Percentiles rank a stretch among this genome's conserved stretches.
phyloP scores from a whole-genome alignment of 2,888 invertebrate genomes.

The Microplitis manilae region DNA sequence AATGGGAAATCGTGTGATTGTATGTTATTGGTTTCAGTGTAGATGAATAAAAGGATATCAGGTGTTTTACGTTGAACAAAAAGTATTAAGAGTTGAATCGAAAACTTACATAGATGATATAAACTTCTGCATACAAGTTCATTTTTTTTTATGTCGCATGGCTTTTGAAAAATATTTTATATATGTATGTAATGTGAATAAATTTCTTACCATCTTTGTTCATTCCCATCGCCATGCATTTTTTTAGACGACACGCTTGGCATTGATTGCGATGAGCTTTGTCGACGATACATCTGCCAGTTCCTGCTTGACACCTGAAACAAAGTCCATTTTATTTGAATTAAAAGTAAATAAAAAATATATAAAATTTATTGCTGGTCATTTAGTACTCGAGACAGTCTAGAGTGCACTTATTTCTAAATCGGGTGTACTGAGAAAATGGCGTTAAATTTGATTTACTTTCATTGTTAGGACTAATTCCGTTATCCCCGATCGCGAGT shows the following conservation, averaged over 20 bases:
- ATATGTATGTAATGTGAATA: no score
- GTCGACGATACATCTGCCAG: slow-evolving; percentile 97
- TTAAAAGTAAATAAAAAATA: neutral
- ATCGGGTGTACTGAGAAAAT: slow-evolving; percentile 57
- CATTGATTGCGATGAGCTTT: slow-evolving; percentile 99
- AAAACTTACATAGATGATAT: slow-evolving; percentile 45
- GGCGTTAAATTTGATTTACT: slow-evolving; percentile 69
- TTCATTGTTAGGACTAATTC: slow-evolving; percentile 67
- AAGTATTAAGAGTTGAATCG: slow-evolving; percentile 66
- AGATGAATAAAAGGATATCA: slow-evolving; percentile 40
- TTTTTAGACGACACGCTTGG: slow-evolving; percentile 98
- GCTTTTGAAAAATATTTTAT: slow-evolving; percentile 33
- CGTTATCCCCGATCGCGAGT: slow-evolving; percentile 62
- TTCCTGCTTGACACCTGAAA: slow-evolving; percentile 98
- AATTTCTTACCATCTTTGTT: slow-evolving; percentile 96
- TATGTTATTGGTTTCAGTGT: slow-evolving; percentile 1
- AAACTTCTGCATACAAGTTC: slow-evolving; percentile 56
- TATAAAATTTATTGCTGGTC: neutral
- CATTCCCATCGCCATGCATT: slow-evolving; percentile 99
- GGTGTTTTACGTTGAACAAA: slow-evolving; percentile 54
- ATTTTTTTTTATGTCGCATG: slow-evolving; percentile 56
- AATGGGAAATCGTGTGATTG: neutral
- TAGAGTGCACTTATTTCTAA: slow-evolving; percentile 24
- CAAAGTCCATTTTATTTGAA: slow-evolving; percentile 44
- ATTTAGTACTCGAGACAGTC: slow-evolving; percentile 16